These are phyloP conservation scores for Siphamia tubifer DNA, from an alignment of 2,113 vertebrate genomes.

Conservation along the genomic window DNA sequence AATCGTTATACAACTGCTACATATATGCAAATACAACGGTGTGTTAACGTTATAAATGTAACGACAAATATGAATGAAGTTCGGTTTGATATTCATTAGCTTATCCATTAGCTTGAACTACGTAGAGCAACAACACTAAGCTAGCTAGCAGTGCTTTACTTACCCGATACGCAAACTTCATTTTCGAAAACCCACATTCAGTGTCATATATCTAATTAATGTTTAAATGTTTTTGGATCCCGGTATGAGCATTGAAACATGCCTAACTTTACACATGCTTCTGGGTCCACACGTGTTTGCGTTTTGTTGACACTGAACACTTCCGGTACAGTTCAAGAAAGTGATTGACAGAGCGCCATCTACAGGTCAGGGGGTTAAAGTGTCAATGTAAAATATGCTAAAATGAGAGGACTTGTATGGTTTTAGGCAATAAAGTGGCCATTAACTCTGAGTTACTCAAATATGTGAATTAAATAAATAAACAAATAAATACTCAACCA, in stretches of 20 bases:
- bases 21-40: neutral
- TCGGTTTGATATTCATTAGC: neutral
- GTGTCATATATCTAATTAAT: neutral
- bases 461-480: too few species aligned
- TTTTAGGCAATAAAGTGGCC: too few species aligned
- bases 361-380: slow-evolving; percentile 1
- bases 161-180: slow-evolving; percentile 83
- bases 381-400: neutral
- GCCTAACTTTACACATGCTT: slow-evolving; percentile 1
- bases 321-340: neutral
- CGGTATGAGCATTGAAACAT: fast-evolving
- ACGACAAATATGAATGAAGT: neutral
- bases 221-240: neutral
- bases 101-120: neutral
- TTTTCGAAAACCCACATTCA: slow-evolving; percentile 22
- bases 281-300: slow-evolving; percentile 42
- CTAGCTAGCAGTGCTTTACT: slow-evolving; percentile 5
- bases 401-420: neutral
- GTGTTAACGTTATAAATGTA: neutral
- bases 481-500: too few species aligned
- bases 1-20: too few species aligned
- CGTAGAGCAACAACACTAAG: neutral
- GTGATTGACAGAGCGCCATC: neutral
- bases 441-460: too few species aligned
- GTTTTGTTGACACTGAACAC: slow-evolving; percentile 59